These are phyloP conservation scores for Quadriops clusia DNA, from an alignment of 2,888 invertebrate genomes.

Conservation along the genomic window DNA sequence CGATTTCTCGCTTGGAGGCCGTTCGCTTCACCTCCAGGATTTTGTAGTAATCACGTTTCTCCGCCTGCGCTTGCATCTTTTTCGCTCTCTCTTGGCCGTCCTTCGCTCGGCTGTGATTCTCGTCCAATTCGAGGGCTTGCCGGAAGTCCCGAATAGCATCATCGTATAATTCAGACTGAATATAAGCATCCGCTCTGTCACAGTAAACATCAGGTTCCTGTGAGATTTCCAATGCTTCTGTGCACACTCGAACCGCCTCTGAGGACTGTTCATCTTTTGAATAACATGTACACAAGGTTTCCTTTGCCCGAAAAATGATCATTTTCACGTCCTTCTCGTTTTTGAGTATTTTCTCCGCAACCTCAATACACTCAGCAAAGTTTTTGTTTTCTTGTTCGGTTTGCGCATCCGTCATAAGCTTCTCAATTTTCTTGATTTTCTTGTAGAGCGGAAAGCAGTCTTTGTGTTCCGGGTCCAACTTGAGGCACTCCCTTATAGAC, in stretches of 20 bases:
- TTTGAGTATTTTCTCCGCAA: constrained; percentile 54
- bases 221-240: constrained; percentile 62
- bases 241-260: constrained; percentile 67
- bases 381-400: constrained; percentile 47
- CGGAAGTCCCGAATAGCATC: constrained; percentile 85
- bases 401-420: constrained; percentile 60
- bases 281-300: constrained; percentile 72
- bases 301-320: constrained; percentile 63
- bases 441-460: constrained; percentile 94
- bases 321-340: constrained; percentile 58
- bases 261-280: constrained; percentile 55
- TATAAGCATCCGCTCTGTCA: constrained; percentile 85
- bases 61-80: constrained; percentile 83
- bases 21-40: constrained; percentile 83
- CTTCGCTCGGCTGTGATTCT: constrained; percentile 66
- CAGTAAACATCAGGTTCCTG: constrained; percentile 70
- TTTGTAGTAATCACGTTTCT: constrained; percentile 94
- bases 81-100: constrained; percentile 83
- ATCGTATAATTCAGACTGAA: constrained; percentile 82
- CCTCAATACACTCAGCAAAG: constrained; percentile 54
- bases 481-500: constrained; percentile 93
- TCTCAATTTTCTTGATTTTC: constrained; percentile 86
- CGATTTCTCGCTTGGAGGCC: constrained; percentile 85
- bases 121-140: constrained; percentile 73
- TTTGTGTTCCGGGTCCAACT: constrained; percentile 95